These are phyloP conservation scores for Callithrix jacchus DNA, from an alignment of 2,113 vertebrate genomes.

Conservation along the genomic window DNA sequence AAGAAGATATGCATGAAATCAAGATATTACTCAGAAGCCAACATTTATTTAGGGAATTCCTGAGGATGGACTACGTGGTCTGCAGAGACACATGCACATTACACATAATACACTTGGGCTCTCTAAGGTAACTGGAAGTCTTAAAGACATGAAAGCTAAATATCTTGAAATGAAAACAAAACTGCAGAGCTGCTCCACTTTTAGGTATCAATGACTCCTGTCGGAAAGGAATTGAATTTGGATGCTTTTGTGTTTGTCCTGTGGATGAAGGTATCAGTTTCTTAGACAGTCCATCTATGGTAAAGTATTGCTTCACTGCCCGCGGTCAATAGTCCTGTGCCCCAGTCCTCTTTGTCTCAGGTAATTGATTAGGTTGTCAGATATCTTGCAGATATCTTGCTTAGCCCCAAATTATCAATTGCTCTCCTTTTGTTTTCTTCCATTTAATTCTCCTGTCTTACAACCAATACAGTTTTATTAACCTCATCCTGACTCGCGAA, in stretches of 20 bases:
- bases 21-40: conserved; percentile 12
- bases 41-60: conserved; percentile 46
- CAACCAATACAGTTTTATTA: background rate
- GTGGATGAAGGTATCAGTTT: background rate
- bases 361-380: background rate
- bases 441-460: background rate
- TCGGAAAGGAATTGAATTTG: background rate
- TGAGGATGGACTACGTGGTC: background rate
- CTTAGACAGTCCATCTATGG: background rate
- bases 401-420: background rate
- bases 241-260: background rate
- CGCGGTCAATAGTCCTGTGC: background rate
- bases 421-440: background rate
- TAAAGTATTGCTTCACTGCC: background rate
- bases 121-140: background rate
- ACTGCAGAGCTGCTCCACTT: background rate
- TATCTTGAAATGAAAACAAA: background rate
- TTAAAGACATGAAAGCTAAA: background rate
- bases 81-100: background rate
- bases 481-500: background rate
- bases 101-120: background rate
- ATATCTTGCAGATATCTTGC: background rate
- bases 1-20: conserved; percentile 33
- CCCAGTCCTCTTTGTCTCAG: background rate
- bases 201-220: background rate